Evolutionary conservation across 2,888 invertebrate genomes (phyloP).

Genomic region (Drosophila anomelani): DNA sequence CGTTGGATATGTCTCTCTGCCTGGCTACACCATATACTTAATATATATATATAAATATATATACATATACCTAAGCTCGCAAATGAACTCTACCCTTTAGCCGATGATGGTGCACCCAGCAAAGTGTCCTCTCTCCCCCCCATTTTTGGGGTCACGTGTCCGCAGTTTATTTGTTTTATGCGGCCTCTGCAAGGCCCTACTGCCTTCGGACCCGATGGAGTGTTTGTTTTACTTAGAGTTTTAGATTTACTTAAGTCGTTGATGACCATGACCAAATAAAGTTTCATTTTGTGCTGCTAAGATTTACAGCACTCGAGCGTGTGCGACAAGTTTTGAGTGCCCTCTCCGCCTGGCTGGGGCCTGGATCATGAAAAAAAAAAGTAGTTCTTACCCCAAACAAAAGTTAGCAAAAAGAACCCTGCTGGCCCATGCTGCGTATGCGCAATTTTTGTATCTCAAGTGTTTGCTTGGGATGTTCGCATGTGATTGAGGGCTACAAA

Average conservation of each 20-base stretch:
- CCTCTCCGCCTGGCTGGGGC: slow-evolving; percentile 16
- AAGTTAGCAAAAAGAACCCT: slow-evolving; percentile 30
- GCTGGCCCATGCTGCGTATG: slow-evolving; percentile 62
- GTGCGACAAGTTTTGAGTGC: slow-evolving; percentile 72
- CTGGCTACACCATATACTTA: slow-evolving; percentile 3
- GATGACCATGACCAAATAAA: slow-evolving; percentile 80
- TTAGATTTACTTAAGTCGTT: slow-evolving; percentile 78
- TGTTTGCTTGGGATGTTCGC: slow-evolving; percentile 52
- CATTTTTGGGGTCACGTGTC: slow-evolving; percentile 72
- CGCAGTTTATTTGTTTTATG: slow-evolving; percentile 74
- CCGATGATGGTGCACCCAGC: slow-evolving; percentile 4
- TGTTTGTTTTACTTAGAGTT: slow-evolving; percentile 77
- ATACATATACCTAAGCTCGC: slow-evolving; percentile 9
- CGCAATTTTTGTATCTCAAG: slow-evolving; percentile 62
- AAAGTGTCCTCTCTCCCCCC: not conserved
- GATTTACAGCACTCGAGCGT: slow-evolving; percentile 79
- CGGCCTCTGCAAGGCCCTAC: slow-evolving; percentile 41
- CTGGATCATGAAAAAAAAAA: slow-evolving; percentile 21
- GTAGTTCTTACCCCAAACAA: slow-evolving; percentile 8
- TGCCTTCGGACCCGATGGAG: slow-evolving; percentile 33
- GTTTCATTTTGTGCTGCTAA: slow-evolving; percentile 76
- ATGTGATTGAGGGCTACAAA: slow-evolving; percentile 33
- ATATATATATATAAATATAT: not conserved
- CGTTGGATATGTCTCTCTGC: slow-evolving; percentile 39
- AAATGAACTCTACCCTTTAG: slow-evolving; percentile 28